phyloP scores from a whole-genome alignment of 2,888 invertebrate species.

The Leucoma salicis region DNA sequence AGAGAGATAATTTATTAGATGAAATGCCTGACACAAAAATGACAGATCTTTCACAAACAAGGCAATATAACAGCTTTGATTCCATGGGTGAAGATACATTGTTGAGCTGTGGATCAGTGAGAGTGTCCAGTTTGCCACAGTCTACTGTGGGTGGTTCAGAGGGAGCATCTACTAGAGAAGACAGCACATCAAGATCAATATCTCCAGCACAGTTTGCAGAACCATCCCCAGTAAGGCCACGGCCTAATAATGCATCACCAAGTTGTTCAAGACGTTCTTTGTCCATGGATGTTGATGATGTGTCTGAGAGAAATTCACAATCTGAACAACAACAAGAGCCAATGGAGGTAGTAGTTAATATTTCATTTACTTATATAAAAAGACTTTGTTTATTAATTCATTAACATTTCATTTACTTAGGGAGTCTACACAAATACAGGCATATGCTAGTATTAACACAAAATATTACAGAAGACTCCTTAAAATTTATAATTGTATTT shows the following conservation, averaged over 20 bases:
- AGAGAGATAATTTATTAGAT: slow-evolving; percentile 72
- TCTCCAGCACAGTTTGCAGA: slow-evolving; percentile 76
- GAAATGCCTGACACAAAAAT: slow-evolving; percentile 79
- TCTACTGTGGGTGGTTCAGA: slow-evolving; percentile 62
- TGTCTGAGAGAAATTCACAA: slow-evolving; percentile 71
- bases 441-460: neutral
- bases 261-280: slow-evolving; percentile 73
- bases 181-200: slow-evolving; percentile 71
- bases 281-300: slow-evolving; percentile 77
- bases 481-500: neutral
- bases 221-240: slow-evolving; percentile 65
- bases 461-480: no score
- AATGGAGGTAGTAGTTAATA: slow-evolving; percentile 62
- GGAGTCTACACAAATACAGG: no score
- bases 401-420: no score
- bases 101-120: slow-evolving; percentile 71
- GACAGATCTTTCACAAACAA: slow-evolving; percentile 75
- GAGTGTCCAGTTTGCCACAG: slow-evolving; percentile 65
- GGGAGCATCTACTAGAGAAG: slow-evolving; percentile 61
- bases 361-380: neutral
- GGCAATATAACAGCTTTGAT: slow-evolving; percentile 76
- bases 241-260: slow-evolving; percentile 65
- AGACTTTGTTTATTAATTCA: neutral
- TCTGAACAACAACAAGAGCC: slow-evolving; percentile 67
- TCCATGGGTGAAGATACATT: slow-evolving; percentile 75